phyloP scores from a whole-genome alignment of 2,888 invertebrate species.

The Hirtodrosophila cameraria region DNA sequence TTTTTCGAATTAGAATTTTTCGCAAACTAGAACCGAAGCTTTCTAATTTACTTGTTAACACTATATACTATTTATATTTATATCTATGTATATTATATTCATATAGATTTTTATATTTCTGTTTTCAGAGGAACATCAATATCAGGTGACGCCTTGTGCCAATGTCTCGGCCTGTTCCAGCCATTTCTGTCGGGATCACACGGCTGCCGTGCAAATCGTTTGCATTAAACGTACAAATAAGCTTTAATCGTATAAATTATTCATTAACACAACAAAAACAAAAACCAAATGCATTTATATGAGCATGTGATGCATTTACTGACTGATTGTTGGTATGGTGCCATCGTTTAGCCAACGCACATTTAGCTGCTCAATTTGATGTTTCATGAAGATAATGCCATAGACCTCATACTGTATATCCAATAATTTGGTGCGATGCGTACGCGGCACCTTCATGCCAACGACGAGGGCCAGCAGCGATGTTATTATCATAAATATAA shows the following conservation, averaged over 20 bases:
- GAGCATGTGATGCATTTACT: conserved; percentile 21
- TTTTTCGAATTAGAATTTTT: too few relatives aligned
- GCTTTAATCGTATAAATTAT: conserved; percentile 22
- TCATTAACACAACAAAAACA: conserved; percentile 2
- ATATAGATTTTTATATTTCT: conserved; percentile 2
- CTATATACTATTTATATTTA: background rate
- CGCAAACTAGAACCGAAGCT: too few relatives aligned
- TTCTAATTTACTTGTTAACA: too few relatives aligned
- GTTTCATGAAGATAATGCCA: conserved; percentile 82
- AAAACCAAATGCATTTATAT: background rate
- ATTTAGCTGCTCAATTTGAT: conserved; percentile 82
- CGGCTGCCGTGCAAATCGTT: conserved; percentile 69
- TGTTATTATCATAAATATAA: conserved; percentile 79
- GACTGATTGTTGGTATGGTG: conserved; percentile 80
- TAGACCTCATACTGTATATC: conserved; percentile 81
- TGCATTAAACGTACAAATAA: conserved; percentile 51
- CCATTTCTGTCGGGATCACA: conserved; percentile 64
- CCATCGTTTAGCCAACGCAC: conserved; percentile 81
- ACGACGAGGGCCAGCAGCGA: conserved; percentile 78
- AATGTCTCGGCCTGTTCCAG: conserved; percentile 61
- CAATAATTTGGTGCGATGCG: conserved; percentile 73
- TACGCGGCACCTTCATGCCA: conserved; percentile 80
- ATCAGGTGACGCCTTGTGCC: conserved; percentile 60
- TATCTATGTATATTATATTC: background rate
- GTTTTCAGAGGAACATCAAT: conserved; percentile 45